Percentiles rank a stretch among this genome's conserved stretches.
Evolutionary conservation across 2,113 vertebrate species (phyloP).

Genomic region (Terrapene triunguis): DNA sequence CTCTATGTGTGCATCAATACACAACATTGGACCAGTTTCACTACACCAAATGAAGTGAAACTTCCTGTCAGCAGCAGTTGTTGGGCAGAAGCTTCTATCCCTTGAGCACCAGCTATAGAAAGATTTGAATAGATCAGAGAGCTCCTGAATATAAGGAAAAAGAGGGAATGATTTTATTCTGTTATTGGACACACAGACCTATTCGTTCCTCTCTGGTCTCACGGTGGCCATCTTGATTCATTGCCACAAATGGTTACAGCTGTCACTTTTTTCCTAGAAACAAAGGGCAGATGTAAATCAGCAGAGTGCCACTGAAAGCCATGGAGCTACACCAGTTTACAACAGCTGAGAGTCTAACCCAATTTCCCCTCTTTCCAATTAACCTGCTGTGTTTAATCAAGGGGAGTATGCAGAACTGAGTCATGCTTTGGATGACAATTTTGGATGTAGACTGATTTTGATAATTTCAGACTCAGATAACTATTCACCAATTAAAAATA

Average conservation of each 20-base stretch:
- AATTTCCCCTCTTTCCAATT: not conserved
- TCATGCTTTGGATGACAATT: not conserved
- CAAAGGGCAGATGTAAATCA: not conserved
- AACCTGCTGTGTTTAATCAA: not conserved
- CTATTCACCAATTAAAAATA: not conserved
- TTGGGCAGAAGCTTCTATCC: not conserved
- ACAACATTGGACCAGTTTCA: not conserved
- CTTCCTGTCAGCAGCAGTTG: not conserved
- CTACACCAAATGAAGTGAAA: not conserved
- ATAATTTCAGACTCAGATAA: not conserved
- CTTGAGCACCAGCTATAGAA: not conserved
- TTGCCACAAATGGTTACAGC: not conserved
- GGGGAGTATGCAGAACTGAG: not conserved
- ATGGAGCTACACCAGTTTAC: not conserved
- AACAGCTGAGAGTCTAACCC: not conserved
- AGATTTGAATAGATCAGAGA: conserved; percentile 9
- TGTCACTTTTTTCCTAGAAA: not conserved
- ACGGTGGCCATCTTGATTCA: not conserved
- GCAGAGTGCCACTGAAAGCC: not conserved
- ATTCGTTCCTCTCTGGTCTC: not conserved
- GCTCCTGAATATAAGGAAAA: not conserved
- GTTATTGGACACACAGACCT: not conserved
- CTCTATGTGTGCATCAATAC: not conserved
- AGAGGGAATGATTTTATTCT: not conserved
- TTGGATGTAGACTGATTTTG: not conserved